Evolutionary conservation across 2,888 invertebrate species (phyloP).

Genomic region (Acanthoscelides obtectus): DNA sequence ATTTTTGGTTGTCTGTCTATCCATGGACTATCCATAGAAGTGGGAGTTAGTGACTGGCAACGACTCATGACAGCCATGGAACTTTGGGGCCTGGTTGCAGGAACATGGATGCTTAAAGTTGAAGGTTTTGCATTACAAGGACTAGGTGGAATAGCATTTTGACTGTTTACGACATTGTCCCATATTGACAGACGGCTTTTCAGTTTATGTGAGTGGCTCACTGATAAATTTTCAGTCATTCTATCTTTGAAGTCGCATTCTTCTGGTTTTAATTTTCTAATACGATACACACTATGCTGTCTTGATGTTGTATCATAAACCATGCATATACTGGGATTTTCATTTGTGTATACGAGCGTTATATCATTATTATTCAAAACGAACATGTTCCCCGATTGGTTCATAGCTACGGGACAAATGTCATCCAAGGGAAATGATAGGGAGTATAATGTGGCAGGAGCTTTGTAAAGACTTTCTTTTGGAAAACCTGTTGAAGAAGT

Average conservation of each 20-base stretch:
- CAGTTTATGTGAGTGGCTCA: constrained; percentile 33
- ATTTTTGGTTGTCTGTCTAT: constrained; percentile 32
- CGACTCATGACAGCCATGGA: constrained; percentile 53
- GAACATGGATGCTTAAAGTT: constrained; percentile 22
- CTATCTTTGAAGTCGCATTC: constrained; percentile 51
- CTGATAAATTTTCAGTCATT: constrained; percentile 23
- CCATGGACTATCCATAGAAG: constrained; percentile 37
- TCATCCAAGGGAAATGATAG: constrained; percentile 88
- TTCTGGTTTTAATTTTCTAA: constrained; percentile 70
- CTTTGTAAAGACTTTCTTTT: constrained; percentile 37
- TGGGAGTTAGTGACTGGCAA: constrained; percentile 48
- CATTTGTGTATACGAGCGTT: constrained; percentile 69
- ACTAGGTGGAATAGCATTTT: constrained; percentile 31
- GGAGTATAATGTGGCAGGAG: constrained; percentile 77
- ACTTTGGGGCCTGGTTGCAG: constrained; percentile 48
- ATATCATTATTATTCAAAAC: constrained; percentile 60
- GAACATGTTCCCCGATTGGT: constrained; percentile 57
- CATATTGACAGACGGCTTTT: constrained; percentile 40
- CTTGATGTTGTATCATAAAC: constrained; percentile 73
- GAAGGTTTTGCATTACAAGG: constrained; percentile 35
- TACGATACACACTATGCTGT: constrained; percentile 76
- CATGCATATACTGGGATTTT: constrained; percentile 75
- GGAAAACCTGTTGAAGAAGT: constrained; percentile 13
- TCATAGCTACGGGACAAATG: constrained; percentile 76
- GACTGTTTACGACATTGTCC: constrained; percentile 33